A percentile compares a stretch with the other conserved stretches of the same genome.
These are phyloP conservation scores for Cryptomyrus ogoouensis DNA, from an alignment of 2,113 vertebrate species.

Conservation along the genomic window DNA sequence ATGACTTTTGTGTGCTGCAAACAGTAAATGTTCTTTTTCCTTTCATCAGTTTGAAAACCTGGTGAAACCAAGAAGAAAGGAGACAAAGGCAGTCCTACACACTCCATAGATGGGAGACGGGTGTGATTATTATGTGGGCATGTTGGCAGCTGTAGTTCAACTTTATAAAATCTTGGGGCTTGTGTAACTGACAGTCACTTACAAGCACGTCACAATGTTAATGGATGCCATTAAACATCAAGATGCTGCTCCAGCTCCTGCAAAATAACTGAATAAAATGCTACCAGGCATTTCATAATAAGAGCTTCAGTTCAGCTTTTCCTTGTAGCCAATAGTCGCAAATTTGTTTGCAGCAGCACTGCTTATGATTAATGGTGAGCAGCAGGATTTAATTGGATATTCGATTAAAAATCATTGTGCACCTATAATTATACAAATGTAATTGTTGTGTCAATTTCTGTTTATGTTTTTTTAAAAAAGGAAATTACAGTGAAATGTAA, in stretches of 20 bases:
- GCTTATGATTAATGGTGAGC: neutral
- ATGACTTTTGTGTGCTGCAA: neutral
- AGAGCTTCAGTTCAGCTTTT: neutral
- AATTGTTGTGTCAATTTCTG: neutral
- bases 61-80: neutral
- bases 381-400: neutral
- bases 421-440: neutral
- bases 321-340: neutral
- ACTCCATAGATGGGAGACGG: neutral
- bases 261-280: neutral
- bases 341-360: neutral
- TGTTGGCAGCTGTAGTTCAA: neutral
- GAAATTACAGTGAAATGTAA: neutral
- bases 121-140: neutral
- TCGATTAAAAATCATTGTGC: neutral
- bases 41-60: neutral
- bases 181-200: neutral
- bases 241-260: neutral
- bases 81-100: neutral
- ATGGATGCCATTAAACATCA: neutral
- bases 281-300: neutral
- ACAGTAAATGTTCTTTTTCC: neutral
- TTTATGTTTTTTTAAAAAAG: neutral
- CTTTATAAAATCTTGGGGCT: neutral
- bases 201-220: neutral